Evolutionary conservation across 1,140 invertebrate genomes (phyloP).

Genomic region (Nixonia krombeini): DNA sequence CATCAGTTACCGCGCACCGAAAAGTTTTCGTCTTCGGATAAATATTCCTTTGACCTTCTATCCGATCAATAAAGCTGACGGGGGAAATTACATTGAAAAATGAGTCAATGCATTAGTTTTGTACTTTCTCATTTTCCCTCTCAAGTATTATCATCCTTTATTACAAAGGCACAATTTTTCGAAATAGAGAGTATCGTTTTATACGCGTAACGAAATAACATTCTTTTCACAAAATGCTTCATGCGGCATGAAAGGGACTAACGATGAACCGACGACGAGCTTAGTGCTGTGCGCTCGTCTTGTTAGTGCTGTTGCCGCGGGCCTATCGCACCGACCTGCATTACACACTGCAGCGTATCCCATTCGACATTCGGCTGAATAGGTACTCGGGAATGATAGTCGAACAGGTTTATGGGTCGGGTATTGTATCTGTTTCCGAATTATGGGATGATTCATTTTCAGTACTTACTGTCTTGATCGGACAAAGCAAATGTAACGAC

Average conservation of each 20-base stretch:
- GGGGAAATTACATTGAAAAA: no score
- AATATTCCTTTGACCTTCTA: no score
- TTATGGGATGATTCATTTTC: conserved; percentile 26
- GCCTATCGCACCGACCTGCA: conserved; percentile 47
- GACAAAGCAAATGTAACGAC: no score
- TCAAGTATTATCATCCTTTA: conserved; percentile 20
- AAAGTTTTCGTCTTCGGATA: no score
- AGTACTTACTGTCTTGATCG: no score
- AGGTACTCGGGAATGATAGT: conserved; percentile 42
- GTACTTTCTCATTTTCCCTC: no score
- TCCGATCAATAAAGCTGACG: no score
- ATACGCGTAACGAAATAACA: conserved; percentile 46
- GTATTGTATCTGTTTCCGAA: conserved; percentile 31
- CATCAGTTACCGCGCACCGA: no score
- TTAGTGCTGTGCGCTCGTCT: conserved; percentile 43
- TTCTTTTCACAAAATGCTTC: conserved; percentile 49
- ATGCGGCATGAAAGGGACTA: conserved; percentile 44
- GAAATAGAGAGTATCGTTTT: conserved; percentile 43
- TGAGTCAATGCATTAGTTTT: no score
- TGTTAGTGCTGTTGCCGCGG: conserved; percentile 49
- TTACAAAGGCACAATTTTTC: conserved; percentile 29
- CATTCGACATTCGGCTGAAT: conserved; percentile 44
- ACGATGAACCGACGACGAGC: conserved; percentile 47
- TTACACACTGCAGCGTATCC: conserved; percentile 45
- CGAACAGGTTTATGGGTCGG: conserved; percentile 43